Base-by-base conservation (phyloP, 2,113 vertebrate genomes). In the Psettodes erumei region DNA sequence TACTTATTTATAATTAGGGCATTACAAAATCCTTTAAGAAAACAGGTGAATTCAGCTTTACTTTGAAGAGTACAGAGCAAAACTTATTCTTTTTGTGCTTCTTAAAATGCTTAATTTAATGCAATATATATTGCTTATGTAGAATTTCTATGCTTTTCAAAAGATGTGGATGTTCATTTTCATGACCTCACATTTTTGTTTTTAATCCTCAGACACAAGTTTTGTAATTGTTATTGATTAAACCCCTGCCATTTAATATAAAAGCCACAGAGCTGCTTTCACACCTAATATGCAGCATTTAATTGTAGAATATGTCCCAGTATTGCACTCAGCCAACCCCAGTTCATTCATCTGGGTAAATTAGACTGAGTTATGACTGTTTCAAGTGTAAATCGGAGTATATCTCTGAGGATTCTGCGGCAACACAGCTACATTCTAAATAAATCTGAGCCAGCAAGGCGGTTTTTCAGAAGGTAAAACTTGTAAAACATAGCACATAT, bases 151-250 rank as follows among this genome's bases (percentile, higher is more conserved):
- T 0, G 6, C 11, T 15, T 45, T n/a, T 43, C 18, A 4, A 8
- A 4, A 30, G 30, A 63, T 4, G 16, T n/a, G 61, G 30, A 30
- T 10, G 42, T 15, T 15, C 13, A 3, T 40, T 43, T 43, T 43
- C 19, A 19, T 43, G 42, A 43, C 18, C 42, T 19, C 8, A 15
- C 7, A 19, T 18, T 43, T 18, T 43, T 4, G 13, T 21, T 47
- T 47, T 21, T 21, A 47, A 47, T 21, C 9, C 45, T 10, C 4
- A 8, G 19, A 47, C 21, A 19, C 19, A 40, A 16, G 38, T 40
- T 40, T 43, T 43, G 33, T 8, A 58, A 51, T 62, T 75, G 68
- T 75, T 59, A 64, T 53, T 83, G 71, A 83, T 86, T 79, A 76
- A 81, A 81, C 21, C 16, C 37, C 3, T 43, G 56, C 32, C 8